Percentiles rank a stretch among this genome's conserved stretches.
phyloP scores from a whole-genome alignment of 2,888 invertebrate species.

The Ecliptopera silaceata region DNA sequence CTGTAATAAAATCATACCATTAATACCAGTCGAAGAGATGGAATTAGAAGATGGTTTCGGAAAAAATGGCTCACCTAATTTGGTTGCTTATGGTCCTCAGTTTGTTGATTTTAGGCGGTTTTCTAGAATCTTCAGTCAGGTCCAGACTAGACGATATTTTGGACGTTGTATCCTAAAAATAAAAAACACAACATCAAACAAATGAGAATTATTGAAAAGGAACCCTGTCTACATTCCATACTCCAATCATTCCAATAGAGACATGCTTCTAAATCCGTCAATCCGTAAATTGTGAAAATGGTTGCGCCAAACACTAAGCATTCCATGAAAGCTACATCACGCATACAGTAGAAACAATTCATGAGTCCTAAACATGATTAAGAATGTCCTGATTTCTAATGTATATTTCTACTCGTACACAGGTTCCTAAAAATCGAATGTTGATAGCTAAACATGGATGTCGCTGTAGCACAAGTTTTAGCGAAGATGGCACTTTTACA shows the following conservation, averaged over 20 bases:
- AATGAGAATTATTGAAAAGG: not conserved
- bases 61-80: slow-evolving; percentile 82
- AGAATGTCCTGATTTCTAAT: slow-evolving; percentile 19
- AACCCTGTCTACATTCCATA: slow-evolving; percentile 4
- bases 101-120: slow-evolving; percentile 85
- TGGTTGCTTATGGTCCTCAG: slow-evolving; percentile 89
- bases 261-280: slow-evolving; percentile 30
- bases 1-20: slow-evolving; percentile 60
- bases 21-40: slow-evolving; percentile 3
- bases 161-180: slow-evolving; percentile 80
- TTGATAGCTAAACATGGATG: slow-evolving; percentile 14
- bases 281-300: slow-evolving; percentile 22
- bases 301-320: slow-evolving; percentile 21
- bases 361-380: slow-evolving; percentile 24
- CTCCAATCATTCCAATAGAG: not conserved
- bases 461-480: slow-evolving; percentile 14
- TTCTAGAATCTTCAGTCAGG: slow-evolving; percentile 79
- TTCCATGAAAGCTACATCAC: slow-evolving; percentile 25
- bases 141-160: slow-evolving; percentile 85
- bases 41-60: not conserved
- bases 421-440: slow-evolving; percentile 19
- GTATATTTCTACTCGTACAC: slow-evolving; percentile 22
- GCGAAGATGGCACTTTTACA: slow-evolving; percentile 34
- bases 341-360: slow-evolving; percentile 8
- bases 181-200: not conserved